These are phyloP conservation scores for Osmerus mordax DNA, from an alignment of 2,113 vertebrate genomes.

Conservation along the genomic window DNA sequence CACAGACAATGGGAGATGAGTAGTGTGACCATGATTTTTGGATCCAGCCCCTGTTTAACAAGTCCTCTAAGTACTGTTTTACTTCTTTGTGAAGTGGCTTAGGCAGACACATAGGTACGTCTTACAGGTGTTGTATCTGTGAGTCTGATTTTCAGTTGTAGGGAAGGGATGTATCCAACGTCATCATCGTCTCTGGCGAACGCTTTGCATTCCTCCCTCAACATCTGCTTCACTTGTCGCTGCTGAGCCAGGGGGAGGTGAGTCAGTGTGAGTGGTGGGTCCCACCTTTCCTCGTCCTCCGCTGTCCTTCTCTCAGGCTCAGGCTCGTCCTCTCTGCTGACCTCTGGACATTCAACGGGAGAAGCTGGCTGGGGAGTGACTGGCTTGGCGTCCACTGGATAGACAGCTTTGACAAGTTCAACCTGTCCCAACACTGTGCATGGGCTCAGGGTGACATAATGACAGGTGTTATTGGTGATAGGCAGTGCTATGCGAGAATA, in stretches of 20 bases:
- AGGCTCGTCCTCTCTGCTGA: background rate
- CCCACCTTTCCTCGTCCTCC: slow-evolving; percentile 10
- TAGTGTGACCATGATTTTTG: too few relatives aligned
- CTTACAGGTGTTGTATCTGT: slow-evolving; percentile 8
- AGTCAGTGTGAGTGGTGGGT: slow-evolving; percentile 14
- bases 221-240: slow-evolving; percentile 6
- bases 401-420: slow-evolving; percentile 19
- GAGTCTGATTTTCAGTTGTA: slow-evolving; percentile 16
- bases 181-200: slow-evolving; percentile 15
- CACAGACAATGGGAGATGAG: slow-evolving; percentile 22
- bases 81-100: too few relatives aligned
- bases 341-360: background rate
- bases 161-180: slow-evolving; percentile 14
- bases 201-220: slow-evolving; percentile 5
- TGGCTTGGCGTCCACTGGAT: slow-evolving; percentile 12
- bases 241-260: slow-evolving; percentile 15
- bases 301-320: background rate
- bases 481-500: slow-evolving; percentile 12
- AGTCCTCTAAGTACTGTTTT: too few relatives aligned
- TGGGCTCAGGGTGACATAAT: slow-evolving; percentile 19
- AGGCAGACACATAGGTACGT: background rate
- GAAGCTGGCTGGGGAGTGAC: background rate
- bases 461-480: background rate
- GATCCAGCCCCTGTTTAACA: too few relatives aligned
- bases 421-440: background rate